Conservation (phyloP, 2,113 vertebrate genomes). For the Cebus imitator region DNA sequence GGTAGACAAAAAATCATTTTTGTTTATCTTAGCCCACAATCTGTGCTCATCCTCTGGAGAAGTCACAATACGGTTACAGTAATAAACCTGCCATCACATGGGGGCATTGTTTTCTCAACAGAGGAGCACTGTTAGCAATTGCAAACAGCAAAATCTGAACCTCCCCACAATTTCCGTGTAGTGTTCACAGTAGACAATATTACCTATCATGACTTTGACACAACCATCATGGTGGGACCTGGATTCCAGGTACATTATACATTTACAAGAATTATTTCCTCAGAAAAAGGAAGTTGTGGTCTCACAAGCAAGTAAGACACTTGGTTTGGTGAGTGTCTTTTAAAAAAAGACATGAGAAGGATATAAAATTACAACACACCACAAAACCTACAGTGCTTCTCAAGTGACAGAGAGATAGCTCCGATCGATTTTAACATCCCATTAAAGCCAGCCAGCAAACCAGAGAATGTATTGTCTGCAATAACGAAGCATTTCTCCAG, state of each 20-base stretch:
- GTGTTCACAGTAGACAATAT: not conserved
- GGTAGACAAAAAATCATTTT: not conserved
- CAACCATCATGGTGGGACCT: not conserved
- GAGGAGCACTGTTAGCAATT: not conserved
- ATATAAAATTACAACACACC: conserved; percentile 41
- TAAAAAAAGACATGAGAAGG: conserved; percentile 36
- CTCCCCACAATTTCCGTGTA: not conserved
- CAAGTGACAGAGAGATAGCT: conserved; percentile 66
- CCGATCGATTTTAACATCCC: conserved; percentile 65
- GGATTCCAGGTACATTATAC: conserved; percentile 60
- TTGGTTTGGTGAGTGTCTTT: conserved; percentile 16
- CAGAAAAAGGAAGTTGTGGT: conserved; percentile 63
- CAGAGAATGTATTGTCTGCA: conserved; percentile 36
- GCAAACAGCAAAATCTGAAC: not conserved
- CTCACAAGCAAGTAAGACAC: conserved; percentile 35
- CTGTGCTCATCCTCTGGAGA: not conserved
- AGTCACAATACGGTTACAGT: not conserved
- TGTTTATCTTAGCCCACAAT: not conserved
- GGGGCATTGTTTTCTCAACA: not conserved
- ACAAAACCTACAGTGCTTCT: conserved; percentile 61
- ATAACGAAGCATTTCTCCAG: conserved; percentile 58
- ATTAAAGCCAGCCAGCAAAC: conserved; percentile 68
- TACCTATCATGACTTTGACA: not conserved
- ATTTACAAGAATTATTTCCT: conserved; percentile 71
- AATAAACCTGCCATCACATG: not conserved